Percentiles rank a stretch among this genome's conserved stretches.
These are phyloP conservation scores for Trichoplax adhaerens DNA, from an alignment of 37 sponge, comb jelly and placozoan species.

Conservation along the genomic window DNA sequence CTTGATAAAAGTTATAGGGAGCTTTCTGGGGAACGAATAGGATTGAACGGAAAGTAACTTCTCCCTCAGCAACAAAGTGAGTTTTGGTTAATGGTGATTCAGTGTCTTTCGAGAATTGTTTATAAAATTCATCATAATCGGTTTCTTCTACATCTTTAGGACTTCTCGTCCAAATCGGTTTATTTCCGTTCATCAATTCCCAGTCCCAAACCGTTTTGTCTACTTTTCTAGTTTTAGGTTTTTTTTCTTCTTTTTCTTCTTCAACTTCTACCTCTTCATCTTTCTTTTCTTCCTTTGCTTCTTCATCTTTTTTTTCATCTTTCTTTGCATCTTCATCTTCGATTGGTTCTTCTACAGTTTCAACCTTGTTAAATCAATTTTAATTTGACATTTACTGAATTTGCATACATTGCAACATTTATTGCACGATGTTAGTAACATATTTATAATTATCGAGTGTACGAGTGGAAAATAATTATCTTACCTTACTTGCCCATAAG, in stretches of 20 bases:
- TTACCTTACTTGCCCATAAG: conserved; percentile 89
- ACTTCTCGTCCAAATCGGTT: conserved; percentile 91
- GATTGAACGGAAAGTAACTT: conserved; percentile 89
- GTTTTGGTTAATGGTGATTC: conserved; percentile 70
- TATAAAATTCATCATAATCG: conserved; percentile 83
- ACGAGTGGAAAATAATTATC: background rate
- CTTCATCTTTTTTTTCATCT: conserved; percentile 40
- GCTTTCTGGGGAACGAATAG: conserved; percentile 81
- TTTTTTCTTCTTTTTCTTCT: conserved; percentile 42
- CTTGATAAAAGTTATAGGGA: conserved; percentile 62
- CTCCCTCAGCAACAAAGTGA: conserved; percentile 97
- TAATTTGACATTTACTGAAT: background rate
- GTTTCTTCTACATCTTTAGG: conserved; percentile 84
- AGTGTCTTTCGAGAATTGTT: conserved; percentile 71
- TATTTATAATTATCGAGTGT: background rate
- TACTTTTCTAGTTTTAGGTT: conserved; percentile 20
- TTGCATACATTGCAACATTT: background rate
- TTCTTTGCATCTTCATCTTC: conserved; percentile 44
- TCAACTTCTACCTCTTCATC: conserved; percentile 78
- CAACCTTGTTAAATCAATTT: conserved; percentile 21
- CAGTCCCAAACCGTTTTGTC: conserved; percentile 99
- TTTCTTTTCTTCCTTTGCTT: conserved; percentile 34
- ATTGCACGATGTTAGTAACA: background rate
- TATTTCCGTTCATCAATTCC: conserved; percentile 85
- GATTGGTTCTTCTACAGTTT: conserved; percentile 76